Evolutionary conservation across 2,888 invertebrate genomes (phyloP).

Genomic region (Caenorhabditis wallacei): DNA sequence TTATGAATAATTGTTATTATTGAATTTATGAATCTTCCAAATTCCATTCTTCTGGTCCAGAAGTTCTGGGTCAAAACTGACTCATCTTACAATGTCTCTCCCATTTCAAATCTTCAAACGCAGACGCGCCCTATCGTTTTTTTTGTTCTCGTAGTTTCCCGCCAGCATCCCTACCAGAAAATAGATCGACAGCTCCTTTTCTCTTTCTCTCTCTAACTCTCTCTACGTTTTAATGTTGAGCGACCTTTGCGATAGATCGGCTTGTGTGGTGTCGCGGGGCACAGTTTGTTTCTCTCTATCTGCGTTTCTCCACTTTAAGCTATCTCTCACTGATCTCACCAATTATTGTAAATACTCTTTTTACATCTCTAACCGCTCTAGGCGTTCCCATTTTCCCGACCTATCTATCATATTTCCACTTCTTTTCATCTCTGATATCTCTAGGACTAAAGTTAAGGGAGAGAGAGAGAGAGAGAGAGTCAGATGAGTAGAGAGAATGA

Average conservation of each 20-base stretch:
- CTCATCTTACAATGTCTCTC: not conserved
- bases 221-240: slow-evolving; percentile 32
- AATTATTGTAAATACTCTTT: slow-evolving; percentile 47
- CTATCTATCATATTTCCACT: slow-evolving; percentile 39
- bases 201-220: slow-evolving; percentile 28
- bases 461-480: not conserved
- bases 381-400: slow-evolving; percentile 20
- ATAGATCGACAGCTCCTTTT: slow-evolving; percentile 39
- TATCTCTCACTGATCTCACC: slow-evolving; percentile 16
- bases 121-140: slow-evolving; percentile 32
- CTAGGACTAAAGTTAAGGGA: not conserved
- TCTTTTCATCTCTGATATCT: slow-evolving; percentile 25
- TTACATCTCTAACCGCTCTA: slow-evolving; percentile 25
- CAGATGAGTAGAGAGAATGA: slow-evolving; percentile 8
- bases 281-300: slow-evolving; percentile 24
- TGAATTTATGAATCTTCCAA: too few relatives aligned
- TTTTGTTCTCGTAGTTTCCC: slow-evolving; percentile 37
- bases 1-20: too few relatives aligned
- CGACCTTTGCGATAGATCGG: slow-evolving; percentile 37
- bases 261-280: slow-evolving; percentile 41
- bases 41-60: too few relatives aligned
- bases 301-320: slow-evolving; percentile 37
- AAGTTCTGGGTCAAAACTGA: not conserved
- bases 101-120: not conserved
- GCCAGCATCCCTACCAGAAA: slow-evolving; percentile 17